Conservation (phyloP, 2,797 vertebrate species). For the Mionectes olivaceus region DNA sequence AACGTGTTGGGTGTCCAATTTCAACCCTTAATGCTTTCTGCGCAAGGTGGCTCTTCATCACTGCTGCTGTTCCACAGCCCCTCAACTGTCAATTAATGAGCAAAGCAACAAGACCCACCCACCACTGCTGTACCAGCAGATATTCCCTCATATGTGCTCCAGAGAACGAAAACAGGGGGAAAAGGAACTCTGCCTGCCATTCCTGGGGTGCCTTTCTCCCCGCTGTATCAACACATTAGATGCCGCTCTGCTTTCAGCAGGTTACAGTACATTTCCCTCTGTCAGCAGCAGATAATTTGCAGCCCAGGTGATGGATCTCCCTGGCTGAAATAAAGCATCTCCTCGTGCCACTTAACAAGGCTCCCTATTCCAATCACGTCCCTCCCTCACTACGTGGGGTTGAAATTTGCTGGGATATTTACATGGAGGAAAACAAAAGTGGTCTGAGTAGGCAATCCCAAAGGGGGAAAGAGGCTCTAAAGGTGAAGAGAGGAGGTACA, state of each 20-base stretch:
- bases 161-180: not conserved
- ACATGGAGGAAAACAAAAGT: constrained; percentile 45
- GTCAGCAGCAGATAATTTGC: constrained; percentile 43
- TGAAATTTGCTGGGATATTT: constrained; percentile 45
- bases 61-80: not conserved
- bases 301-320: constrained; percentile 18
- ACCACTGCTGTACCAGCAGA: not conserved
- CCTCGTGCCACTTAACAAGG: constrained; percentile 48
- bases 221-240: constrained; percentile 2
- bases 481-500: not conserved
- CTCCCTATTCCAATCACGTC: constrained; percentile 55
- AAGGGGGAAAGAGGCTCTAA: not conserved
- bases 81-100: not conserved
- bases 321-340: constrained; percentile 55
- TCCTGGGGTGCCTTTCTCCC: not conserved
- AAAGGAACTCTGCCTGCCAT: not conserved
- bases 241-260: constrained; percentile 25
- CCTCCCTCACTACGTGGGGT: constrained; percentile 24
- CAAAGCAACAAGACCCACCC: not conserved
- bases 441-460: constrained; percentile 8
- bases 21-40: not conserved
- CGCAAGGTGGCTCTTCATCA: not conserved
- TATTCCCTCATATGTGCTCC: constrained; percentile 12
- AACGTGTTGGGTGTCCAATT: not conserved
- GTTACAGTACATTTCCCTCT: constrained; percentile 44